Conservation (phyloP, 2,888 invertebrate genomes). For the Diadegma fenestrale region DNA sequence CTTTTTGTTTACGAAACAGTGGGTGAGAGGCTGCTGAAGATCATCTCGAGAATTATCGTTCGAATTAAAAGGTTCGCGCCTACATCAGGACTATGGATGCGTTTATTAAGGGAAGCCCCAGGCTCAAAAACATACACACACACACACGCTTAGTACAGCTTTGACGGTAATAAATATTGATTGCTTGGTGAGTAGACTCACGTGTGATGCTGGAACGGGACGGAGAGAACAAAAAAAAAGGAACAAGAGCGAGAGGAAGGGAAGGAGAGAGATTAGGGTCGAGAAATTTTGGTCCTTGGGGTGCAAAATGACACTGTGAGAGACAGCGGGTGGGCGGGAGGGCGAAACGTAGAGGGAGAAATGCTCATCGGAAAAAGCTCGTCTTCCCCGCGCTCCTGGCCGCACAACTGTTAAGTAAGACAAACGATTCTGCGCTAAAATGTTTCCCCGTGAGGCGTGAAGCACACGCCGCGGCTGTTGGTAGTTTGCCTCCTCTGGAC, state of each 20-base stretch:
- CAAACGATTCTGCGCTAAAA: constrained; percentile 81
- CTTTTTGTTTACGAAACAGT: too few species aligned
- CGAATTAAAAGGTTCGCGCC: neutral
- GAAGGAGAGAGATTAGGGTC: constrained; percentile 72
- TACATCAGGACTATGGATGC: neutral
- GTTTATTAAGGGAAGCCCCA: neutral
- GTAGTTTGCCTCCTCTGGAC: constrained; percentile 28
- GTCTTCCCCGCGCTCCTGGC: constrained; percentile 55
- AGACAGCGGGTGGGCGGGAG: constrained; percentile 67
- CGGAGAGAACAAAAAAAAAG: constrained; percentile 58
- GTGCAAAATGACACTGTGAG: constrained; percentile 70
- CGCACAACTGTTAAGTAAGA: constrained; percentile 78
- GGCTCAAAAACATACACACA: neutral
- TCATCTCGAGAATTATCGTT: constrained; percentile 24
- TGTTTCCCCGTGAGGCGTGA: constrained; percentile 73
- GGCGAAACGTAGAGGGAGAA: constrained; percentile 65
- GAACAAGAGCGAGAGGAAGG: constrained; percentile 2
- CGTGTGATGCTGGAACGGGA: constrained; percentile 32
- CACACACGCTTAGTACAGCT: constrained; percentile 62
- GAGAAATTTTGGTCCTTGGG: constrained; percentile 79
- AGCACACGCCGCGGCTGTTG: constrained; percentile 42
- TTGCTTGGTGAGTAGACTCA: constrained; percentile 65
- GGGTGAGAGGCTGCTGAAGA: neutral
- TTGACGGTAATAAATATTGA: constrained; percentile 75
- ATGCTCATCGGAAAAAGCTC: constrained; percentile 57